Base-by-base conservation (phyloP, 2,797 vertebrate genomes). In the Margarornis squamiger region DNA sequence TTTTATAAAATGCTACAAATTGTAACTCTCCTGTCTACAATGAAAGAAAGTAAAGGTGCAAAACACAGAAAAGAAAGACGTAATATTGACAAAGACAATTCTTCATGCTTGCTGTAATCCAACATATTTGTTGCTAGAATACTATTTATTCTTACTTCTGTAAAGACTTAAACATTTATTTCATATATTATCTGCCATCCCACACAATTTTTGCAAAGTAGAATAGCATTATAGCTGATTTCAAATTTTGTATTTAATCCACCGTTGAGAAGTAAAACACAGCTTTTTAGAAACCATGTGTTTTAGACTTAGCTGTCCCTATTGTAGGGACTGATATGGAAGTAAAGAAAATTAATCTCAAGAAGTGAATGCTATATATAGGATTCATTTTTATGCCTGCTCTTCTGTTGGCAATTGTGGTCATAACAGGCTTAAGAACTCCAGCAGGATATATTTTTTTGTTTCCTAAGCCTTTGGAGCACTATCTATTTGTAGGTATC, bases 401-500 rank as follows among this genome's bases (percentile, higher is more conserved):
- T 63, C 63, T 70, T 93, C 66, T 94, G 75, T 82, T 92, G 82
- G 79, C 75, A 93, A 73, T 95, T 93, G 71, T 83, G 86, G 77
- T 86, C 89, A 61, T 87, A 89, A 85, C 34, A 93, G 39, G 34
- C 79, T 88, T 86, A 84, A 84, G 78, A 90, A 92, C 63, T 94
- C 71, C 86, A 91, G 43, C 57, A 93, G 86, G 89, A 76, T 88
- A 54, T 73, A 32, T 93, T 86, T 95, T 89, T 83, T 88, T 86
- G 54, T 38, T 91, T 89, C 76, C 51, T 87, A 82, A 90, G 90
- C n/a, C 85, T 97, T 97, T 93, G 78, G 79, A 95, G 86, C 58
- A 59, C 46, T 92, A 80, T 96, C 87, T 96, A 90, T 95, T 93
- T 91, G 94, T 95, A 97, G 92, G 89, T 96, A 96, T 93, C 92